phyloP scores from a whole-genome alignment of 2,113 vertebrate genomes.

The Natator depressus region DNA sequence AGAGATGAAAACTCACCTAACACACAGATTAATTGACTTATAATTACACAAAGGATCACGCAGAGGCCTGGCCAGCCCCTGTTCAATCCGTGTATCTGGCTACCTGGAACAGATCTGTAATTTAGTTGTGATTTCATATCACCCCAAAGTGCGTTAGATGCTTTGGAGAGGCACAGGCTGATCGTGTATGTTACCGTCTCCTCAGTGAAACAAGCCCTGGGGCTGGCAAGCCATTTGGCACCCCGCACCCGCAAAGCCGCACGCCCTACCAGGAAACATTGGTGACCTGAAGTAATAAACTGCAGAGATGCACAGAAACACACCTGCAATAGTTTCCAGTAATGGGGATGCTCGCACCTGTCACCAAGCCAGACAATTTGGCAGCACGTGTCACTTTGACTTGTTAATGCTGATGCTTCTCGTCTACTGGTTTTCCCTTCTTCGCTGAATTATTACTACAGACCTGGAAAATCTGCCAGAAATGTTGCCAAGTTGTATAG shows the following conservation, averaged over 20 bases:
- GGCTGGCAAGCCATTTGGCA: slow-evolving; percentile 23
- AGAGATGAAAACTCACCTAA: background rate
- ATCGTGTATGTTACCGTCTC: background rate
- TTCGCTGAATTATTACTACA: background rate
- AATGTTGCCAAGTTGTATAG: background rate
- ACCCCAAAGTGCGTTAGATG: background rate
- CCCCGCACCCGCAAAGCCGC: background rate
- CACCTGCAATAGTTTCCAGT: slow-evolving; percentile 36
- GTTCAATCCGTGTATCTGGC: background rate
- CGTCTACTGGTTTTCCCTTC: slow-evolving; percentile 24
- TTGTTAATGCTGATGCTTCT: slow-evolving; percentile 30
- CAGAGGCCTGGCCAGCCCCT: background rate
- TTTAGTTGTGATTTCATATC: background rate
- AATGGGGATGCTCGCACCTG: slow-evolving; percentile 57
- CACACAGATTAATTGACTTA: background rate
- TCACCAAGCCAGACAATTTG: slow-evolving; percentile 57
- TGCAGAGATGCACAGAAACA: background rate
- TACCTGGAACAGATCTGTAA: background rate
- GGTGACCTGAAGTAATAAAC: slow-evolving; percentile 43
- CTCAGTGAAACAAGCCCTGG: background rate
- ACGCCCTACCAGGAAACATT: slow-evolving; percentile 25
- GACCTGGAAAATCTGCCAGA: slow-evolving; percentile 32
- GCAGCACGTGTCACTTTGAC: slow-evolving; percentile 59
- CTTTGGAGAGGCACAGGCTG: background rate
- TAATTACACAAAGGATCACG: background rate